Percentiles rank a stretch among this genome's conserved stretches.
phyloP scores from a whole-genome alignment of 2,888 invertebrate species.

The Polydrusus tereticollis region DNA sequence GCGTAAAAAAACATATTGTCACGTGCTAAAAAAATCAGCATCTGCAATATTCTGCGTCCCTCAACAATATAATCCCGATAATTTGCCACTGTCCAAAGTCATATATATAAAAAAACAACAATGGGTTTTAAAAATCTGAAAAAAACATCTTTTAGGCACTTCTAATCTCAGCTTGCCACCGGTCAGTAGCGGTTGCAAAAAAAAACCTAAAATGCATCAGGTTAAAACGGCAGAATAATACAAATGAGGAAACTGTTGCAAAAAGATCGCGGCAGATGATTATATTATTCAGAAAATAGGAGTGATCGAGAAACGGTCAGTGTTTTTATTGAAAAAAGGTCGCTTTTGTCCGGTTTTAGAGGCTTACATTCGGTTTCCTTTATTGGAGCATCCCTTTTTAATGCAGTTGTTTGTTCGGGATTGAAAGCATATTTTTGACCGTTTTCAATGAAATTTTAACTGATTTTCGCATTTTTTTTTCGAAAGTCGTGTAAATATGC shows the following conservation, averaged over 20 bases:
- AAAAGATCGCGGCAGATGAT: conserved; percentile 59
- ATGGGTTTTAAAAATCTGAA: conserved; percentile 6
- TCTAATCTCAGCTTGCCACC: conserved; percentile 32
- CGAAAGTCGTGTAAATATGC: neutral
- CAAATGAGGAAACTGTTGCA: conserved; percentile 55
- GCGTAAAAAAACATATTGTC: conserved; percentile 35
- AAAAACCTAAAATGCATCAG: conserved; percentile 26
- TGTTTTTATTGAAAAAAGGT: conserved; percentile 58
- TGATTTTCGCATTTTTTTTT: conserved; percentile 20
- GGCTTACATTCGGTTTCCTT: conserved; percentile 63
- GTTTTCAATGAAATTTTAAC: conserved; percentile 26
- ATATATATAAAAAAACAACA: conserved; percentile 28
- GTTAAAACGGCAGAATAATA: conserved; percentile 51
- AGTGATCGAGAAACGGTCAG: conserved; percentile 63
- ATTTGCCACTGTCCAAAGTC: conserved; percentile 23
- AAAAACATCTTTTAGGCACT: conserved; percentile 23
- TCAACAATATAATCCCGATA: conserved; percentile 25
- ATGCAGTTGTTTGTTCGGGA: conserved; percentile 41
- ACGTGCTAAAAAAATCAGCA: conserved; percentile 38
- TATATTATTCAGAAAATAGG: conserved; percentile 62
- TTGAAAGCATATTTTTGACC: conserved; percentile 31
- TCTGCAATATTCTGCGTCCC: conserved; percentile 39
- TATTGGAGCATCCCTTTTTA: conserved; percentile 54
- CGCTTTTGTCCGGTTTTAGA: conserved; percentile 58
- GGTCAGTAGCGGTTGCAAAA: conserved; percentile 40